phyloP scores from a whole-genome alignment of 2,797 vertebrate genomes.

The Macropodus opercularis region DNA sequence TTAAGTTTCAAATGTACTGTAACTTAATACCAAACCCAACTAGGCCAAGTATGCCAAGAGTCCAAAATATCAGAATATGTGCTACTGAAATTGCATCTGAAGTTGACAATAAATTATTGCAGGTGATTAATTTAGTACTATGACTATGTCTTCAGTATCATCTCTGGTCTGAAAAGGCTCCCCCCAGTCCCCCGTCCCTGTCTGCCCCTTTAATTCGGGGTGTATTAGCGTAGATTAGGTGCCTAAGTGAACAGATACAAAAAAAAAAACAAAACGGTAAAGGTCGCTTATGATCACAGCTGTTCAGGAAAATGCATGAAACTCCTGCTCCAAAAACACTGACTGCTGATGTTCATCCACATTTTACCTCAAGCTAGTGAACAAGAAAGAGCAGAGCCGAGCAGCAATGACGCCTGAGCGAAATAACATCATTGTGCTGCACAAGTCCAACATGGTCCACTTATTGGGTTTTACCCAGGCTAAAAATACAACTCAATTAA shows the following conservation, averaged over 20 bases:
- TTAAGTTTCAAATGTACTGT: constrained; percentile 51
- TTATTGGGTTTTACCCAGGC: too few species aligned
- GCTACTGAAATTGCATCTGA: constrained; percentile 37
- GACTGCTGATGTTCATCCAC: constrained; percentile 2
- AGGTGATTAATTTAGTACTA: constrained; percentile 28
- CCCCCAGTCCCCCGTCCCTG: constrained; percentile 1
- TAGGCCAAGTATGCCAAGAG: constrained; percentile 46
- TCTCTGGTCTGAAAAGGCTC: constrained; percentile 12
- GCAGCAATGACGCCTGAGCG: not conserved
- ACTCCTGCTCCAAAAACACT: constrained; percentile 6
- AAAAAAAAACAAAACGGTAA: constrained; percentile 52
- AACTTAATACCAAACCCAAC: constrained; percentile 53
- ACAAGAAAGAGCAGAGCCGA: constrained; percentile 9
- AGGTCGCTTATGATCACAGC: constrained; percentile 68
- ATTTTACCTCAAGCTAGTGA: not conserved
- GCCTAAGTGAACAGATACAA: constrained; percentile 66
- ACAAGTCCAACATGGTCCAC: too few species aligned
- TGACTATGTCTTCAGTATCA: constrained; percentile 24
- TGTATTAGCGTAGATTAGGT: constrained; percentile 72
- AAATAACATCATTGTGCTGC: not conserved
- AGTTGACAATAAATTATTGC: constrained; percentile 42
- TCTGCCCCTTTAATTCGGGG: constrained; percentile 52
- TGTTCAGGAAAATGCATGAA: constrained; percentile 66
- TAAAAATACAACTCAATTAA: too few species aligned
- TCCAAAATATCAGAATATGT: constrained; percentile 49